Conservation (phyloP, 2,113 vertebrate species). For the Struthio camelus region DNA sequence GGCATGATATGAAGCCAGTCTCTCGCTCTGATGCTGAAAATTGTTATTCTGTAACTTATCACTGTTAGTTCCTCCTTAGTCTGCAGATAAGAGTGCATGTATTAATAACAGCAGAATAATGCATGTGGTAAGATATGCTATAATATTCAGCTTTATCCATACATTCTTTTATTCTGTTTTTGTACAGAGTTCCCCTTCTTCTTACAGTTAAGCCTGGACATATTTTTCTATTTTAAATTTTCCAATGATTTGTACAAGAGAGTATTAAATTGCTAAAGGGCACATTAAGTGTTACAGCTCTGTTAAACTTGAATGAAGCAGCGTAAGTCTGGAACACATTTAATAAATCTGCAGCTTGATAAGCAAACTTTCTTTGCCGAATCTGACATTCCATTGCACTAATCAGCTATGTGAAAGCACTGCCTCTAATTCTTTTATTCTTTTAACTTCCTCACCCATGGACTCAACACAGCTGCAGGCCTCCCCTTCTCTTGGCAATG, state of each 20-base stretch:
- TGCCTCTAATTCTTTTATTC: slow-evolving; percentile 25
- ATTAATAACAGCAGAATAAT: slow-evolving; percentile 37
- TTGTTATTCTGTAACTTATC: slow-evolving; percentile 37
- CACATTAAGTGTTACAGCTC: slow-evolving; percentile 38
- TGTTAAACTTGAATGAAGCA: slow-evolving; percentile 45
- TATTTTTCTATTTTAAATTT: slow-evolving; percentile 67
- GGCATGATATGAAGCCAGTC: not conserved
- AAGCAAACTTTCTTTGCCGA: slow-evolving; percentile 15
- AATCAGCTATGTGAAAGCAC: slow-evolving; percentile 25
- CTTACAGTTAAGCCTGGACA: slow-evolving; percentile 51
- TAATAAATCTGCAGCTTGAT: slow-evolving; percentile 38
- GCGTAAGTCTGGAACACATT: slow-evolving; percentile 34
- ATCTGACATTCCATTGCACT: slow-evolving; percentile 34
- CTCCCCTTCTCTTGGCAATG: not conserved
- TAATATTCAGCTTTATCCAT: slow-evolving; percentile 30
- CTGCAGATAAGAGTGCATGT: not conserved
- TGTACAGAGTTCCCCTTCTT: slow-evolving; percentile 38
- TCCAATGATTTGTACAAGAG: slow-evolving; percentile 62
- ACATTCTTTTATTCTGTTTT: slow-evolving; percentile 63
- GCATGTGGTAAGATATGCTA: slow-evolving; percentile 53
- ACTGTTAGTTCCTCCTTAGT: slow-evolving; percentile 34
- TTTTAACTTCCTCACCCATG: slow-evolving; percentile 6
- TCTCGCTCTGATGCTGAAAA: not conserved
- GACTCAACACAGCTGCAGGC: not conserved
- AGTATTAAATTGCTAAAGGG: slow-evolving; percentile 47